These are phyloP conservation scores for Melanerpes formicivorus DNA, from an alignment of 2,113 vertebrate genomes.

Conservation along the genomic window DNA sequence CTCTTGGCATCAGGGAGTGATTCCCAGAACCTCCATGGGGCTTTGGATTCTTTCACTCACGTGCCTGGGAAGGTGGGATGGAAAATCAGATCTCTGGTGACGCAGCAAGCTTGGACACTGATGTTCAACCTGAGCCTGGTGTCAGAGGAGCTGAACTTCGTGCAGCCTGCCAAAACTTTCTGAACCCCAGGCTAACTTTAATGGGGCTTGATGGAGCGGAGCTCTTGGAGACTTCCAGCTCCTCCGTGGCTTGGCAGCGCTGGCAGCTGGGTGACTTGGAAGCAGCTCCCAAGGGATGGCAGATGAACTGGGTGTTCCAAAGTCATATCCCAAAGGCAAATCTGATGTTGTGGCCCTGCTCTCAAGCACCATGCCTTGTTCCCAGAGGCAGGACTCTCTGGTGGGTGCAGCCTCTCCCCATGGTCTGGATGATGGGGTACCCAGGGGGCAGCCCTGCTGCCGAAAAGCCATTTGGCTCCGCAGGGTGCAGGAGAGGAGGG, in stretches of 20 bases:
- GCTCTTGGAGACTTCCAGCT: background rate
- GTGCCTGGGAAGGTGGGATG: background rate
- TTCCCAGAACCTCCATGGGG: background rate
- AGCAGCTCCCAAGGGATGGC: background rate
- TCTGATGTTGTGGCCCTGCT: rapidly evolving
- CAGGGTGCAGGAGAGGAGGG: background rate
- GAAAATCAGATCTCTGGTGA: background rate
- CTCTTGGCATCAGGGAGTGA: background rate
- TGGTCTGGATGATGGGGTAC: background rate
- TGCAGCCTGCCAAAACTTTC: background rate
- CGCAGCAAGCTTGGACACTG: background rate
- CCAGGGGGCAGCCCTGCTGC: rapidly evolving
- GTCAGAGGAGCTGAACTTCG: background rate
- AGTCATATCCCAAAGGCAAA: rapidly evolving
- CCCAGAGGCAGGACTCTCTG: background rate
- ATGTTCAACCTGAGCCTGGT: rapidly evolving
- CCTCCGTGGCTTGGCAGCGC: background rate
- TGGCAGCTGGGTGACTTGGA: background rate
- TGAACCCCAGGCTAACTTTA: background rate
- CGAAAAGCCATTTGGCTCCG: background rate
- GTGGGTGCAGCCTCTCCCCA: background rate
- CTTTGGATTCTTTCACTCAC: background rate
- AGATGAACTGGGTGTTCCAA: background rate
- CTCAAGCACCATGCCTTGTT: rapidly evolving
- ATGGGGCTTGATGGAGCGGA: background rate